Evolutionary conservation across 2,113 vertebrate genomes (phyloP).

Genomic region (Odontesthes bonariensis): DNA sequence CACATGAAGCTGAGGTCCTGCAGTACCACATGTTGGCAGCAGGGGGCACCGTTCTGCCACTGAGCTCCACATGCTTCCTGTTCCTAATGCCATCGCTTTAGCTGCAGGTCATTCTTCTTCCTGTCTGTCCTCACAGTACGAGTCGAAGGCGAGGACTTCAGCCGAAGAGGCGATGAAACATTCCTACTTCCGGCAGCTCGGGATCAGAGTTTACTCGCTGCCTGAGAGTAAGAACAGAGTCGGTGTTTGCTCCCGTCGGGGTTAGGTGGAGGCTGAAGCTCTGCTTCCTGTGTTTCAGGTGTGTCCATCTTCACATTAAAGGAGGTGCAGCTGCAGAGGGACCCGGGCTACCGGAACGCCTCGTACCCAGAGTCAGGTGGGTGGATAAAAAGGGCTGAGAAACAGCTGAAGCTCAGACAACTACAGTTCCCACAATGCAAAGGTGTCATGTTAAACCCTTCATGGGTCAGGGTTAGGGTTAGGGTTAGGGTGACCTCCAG

Average conservation of each 20-base stretch:
- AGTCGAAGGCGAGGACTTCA: constrained; percentile 97
- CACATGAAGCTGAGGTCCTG: neutral
- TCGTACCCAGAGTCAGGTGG: constrained; percentile 96
- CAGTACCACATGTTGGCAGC: constrained; percentile 33
- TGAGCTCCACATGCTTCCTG: neutral
- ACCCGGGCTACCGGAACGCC: constrained; percentile 97
- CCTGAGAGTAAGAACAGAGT: constrained; percentile 90
- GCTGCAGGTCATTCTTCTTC: no score
- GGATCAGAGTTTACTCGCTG: constrained; percentile 90
- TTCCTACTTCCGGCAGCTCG: constrained; percentile 95
- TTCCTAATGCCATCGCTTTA: neutral
- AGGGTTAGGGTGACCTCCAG: no score
- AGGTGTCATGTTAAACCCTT: neutral
- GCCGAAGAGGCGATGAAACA: constrained; percentile 99
- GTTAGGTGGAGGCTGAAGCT: neutral
- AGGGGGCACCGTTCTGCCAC: constrained; percentile 21
- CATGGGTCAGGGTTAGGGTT: no score
- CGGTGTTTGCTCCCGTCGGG: neutral
- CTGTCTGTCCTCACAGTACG: constrained; percentile 83
- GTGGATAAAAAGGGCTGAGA: no score
- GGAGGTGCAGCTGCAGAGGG: constrained; percentile 97
- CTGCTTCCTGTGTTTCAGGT: constrained; percentile 79
- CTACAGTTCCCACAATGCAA: constrained; percentile 11
- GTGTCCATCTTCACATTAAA: constrained; percentile 98
- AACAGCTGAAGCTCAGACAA: no score